These are phyloP conservation scores for Ormyrus pomaceus DNA, from an alignment of 2,888 invertebrate genomes.

Conservation along the genomic window DNA sequence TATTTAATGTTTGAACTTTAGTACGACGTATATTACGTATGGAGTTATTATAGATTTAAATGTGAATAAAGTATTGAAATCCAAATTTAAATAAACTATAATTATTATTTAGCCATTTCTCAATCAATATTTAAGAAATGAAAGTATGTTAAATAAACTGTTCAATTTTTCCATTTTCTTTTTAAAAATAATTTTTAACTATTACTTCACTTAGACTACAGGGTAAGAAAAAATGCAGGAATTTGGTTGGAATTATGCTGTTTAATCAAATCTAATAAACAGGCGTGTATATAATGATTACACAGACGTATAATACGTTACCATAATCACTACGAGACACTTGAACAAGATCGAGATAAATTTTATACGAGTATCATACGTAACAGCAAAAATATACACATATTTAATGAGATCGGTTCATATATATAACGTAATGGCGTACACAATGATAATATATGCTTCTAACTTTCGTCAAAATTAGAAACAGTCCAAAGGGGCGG, in stretches of 20 bases:
- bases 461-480: slow-evolving; percentile 6
- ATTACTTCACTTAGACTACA: no score
- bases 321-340: slow-evolving; percentile 64
- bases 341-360: slow-evolving; percentile 57
- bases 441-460: slow-evolving; percentile 20
- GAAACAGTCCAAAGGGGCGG: neutral
- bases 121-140: no score
- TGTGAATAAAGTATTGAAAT: no score
- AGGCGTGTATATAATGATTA: slow-evolving; percentile 62
- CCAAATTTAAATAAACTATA: no score
- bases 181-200: no score
- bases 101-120: no score
- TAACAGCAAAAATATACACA: slow-evolving; percentile 48
- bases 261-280: slow-evolving; percentile 66
- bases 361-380: slow-evolving; percentile 34
- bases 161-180: no score
- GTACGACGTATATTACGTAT: no score
- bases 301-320: slow-evolving; percentile 62
- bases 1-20: no score
- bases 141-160: no score
- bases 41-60: no score
- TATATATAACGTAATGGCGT: slow-evolving; percentile 48
- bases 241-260: slow-evolving; percentile 38
- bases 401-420: slow-evolving; percentile 61
- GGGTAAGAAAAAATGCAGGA: slow-evolving; percentile 12